Evolutionary conservation across 2,888 invertebrate species (phyloP).

Genomic region (Anorthoa munda): DNA sequence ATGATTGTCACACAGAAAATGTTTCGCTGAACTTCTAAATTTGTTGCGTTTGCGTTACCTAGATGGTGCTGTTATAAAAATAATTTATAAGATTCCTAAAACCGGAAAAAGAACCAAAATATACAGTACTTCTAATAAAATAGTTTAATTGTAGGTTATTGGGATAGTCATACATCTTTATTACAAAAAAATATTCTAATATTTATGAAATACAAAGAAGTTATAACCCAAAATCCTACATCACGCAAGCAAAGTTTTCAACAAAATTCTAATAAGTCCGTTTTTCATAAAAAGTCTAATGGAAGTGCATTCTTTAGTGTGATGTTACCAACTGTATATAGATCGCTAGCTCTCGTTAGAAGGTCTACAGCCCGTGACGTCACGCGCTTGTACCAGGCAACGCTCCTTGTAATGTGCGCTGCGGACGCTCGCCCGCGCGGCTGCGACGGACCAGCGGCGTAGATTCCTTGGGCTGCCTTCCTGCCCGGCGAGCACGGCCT

Average conservation of each 20-base stretch:
- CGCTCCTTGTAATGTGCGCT: conserved; percentile 89
- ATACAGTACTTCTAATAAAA: background rate
- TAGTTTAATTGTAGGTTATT: background rate
- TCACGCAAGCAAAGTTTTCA: conserved; percentile 77
- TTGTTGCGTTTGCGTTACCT: background rate
- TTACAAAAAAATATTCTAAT: background rate
- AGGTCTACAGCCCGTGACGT: conserved; percentile 93
- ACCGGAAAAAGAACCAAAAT: background rate
- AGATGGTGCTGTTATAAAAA: conserved; percentile 74
- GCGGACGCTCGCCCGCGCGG: conserved; percentile 92
- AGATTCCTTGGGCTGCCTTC: conserved; percentile 90
- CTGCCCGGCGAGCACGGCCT: too few species aligned
- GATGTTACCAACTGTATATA: conserved; percentile 92
- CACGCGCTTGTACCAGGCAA: conserved; percentile 91
- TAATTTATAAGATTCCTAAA: background rate
- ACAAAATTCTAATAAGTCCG: conserved; percentile 72
- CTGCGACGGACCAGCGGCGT: conserved; percentile 91
- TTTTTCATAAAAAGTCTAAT: fast-evolving
- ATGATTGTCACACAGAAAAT: too few species aligned
- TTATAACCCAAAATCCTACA: conserved; percentile 68
- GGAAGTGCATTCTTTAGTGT: conserved; percentile 93
- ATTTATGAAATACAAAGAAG: background rate
- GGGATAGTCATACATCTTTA: background rate
- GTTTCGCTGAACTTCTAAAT: background rate
- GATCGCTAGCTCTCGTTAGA: conserved; percentile 92